These are phyloP conservation scores for Montipora foliosa DNA, from an alignment of 64 coral and sea anemone genomes.

Conservation along the genomic window DNA sequence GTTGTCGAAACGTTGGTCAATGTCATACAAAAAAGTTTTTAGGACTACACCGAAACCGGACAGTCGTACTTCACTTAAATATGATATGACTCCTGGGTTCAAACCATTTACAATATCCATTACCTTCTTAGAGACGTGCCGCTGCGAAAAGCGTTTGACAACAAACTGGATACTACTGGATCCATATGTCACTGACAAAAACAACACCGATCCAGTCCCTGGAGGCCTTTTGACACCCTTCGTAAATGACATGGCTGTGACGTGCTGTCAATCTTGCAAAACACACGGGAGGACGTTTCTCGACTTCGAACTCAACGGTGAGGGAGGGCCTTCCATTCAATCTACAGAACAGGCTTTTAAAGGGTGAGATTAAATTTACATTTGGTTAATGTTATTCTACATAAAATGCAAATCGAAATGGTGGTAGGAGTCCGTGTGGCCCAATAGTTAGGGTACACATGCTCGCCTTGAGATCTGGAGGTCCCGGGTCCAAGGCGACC, in stretches of 20 bases:
- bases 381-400: too few species aligned
- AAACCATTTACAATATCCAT: background rate
- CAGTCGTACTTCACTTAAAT: too few species aligned
- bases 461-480: too few species aligned
- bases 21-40: too few species aligned
- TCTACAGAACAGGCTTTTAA: slow-evolving; percentile 10
- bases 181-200: slow-evolving; percentile 50
- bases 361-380: background rate
- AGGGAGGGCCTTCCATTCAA: background rate
- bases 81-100: too few species aligned
- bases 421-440: too few species aligned
- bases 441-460: too few species aligned
- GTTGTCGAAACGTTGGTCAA: too few species aligned
- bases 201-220: background rate
- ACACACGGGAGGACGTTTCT: slow-evolving; percentile 66
- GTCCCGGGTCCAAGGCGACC: too few species aligned
- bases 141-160: slow-evolving; percentile 64
- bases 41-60: too few species aligned
- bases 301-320: slow-evolving; percentile 65
- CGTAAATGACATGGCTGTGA: slow-evolving; percentile 51
- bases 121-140: slow-evolving; percentile 69
- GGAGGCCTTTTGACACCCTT: slow-evolving; percentile 63
- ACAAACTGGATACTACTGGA: slow-evolving; percentile 68
- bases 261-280: slow-evolving; percentile 65
- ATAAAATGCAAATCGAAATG: too few species aligned